These are phyloP conservation scores for Cotesia chilonis DNA, from an alignment of 1,140 invertebrate genomes.

Conservation along the genomic window DNA sequence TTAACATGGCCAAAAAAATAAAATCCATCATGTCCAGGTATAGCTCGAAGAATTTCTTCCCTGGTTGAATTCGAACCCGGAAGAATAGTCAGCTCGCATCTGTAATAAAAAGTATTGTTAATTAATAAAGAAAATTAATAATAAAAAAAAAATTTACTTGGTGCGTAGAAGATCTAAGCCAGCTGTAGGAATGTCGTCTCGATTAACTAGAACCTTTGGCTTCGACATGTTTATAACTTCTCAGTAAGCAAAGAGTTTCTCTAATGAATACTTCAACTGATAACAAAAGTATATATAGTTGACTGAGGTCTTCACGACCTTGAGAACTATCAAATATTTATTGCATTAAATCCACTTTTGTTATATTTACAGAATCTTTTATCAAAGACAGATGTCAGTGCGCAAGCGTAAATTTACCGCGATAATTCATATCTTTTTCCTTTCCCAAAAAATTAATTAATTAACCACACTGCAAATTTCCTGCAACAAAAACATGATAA, in stretches of 20 bases:
- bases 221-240: slow-evolving; percentile 41
- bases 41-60: slow-evolving; percentile 47
- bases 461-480: too few relatives aligned
- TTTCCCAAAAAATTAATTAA: background rate
- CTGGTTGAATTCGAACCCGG: slow-evolving; percentile 26
- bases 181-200: slow-evolving; percentile 55
- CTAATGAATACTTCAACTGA: background rate
- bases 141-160: slow-evolving; percentile 40
- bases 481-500: too few relatives aligned
- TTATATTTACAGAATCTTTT: background rate
- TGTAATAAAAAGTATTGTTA: slow-evolving; percentile 35
- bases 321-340: too few relatives aligned
- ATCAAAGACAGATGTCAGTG: background rate
- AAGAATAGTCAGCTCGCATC: slow-evolving; percentile 55
- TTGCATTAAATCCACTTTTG: background rate
- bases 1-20: slow-evolving; percentile 44
- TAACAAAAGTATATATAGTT: background rate
- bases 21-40: slow-evolving; percentile 56
- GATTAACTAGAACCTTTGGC: slow-evolving; percentile 61
- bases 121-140: slow-evolving; percentile 13
- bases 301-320: too few relatives aligned
- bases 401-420: slow-evolving; percentile 27
- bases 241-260: slow-evolving; percentile 13
- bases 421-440: background rate
- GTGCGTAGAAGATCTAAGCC: slow-evolving; percentile 59